phyloP scores from a whole-genome alignment of 2,797 vertebrate genomes.

The Luscinia megarhynchos region DNA sequence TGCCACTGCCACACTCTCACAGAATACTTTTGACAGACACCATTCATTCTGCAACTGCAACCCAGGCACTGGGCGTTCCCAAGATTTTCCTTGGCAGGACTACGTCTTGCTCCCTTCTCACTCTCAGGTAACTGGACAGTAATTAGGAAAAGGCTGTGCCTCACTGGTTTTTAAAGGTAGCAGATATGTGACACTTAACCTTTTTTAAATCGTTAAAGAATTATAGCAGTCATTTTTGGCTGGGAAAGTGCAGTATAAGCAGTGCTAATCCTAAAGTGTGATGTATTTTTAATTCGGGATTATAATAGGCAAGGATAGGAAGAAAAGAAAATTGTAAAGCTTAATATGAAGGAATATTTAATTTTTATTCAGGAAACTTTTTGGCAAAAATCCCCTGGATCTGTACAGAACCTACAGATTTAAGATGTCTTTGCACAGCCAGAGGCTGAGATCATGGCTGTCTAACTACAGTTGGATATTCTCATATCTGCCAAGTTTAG shows the following conservation, averaged over 20 bases:
- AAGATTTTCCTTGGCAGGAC: background rate
- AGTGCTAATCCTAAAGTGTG: background rate
- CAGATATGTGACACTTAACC: background rate
- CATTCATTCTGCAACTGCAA: background rate
- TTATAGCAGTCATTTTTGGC: background rate
- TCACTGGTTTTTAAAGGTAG: background rate
- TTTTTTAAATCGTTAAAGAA: background rate
- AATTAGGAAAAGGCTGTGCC: background rate
- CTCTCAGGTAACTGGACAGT: background rate
- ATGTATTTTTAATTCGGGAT: background rate
- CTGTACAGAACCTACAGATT: slow-evolving; percentile 58
- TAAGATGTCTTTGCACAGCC: slow-evolving; percentile 64
- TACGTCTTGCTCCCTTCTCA: background rate
- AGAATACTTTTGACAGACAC: background rate
- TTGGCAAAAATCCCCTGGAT: slow-evolving; percentile 64
- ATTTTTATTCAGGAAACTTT: slow-evolving; percentile 56
- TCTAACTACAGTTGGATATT: slow-evolving; percentile 60
- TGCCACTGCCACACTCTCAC: background rate
- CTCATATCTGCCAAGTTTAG: slow-evolving; percentile 65
- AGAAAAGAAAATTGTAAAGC: background rate
- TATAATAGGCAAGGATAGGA: background rate
- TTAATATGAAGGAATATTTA: slow-evolving; percentile 40
- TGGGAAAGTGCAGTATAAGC: background rate
- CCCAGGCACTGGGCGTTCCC: background rate
- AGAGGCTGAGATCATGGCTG: slow-evolving; percentile 70